phyloP scores from a whole-genome alignment of 2,113 vertebrate species.

The Phrynosoma blainvillii region DNA sequence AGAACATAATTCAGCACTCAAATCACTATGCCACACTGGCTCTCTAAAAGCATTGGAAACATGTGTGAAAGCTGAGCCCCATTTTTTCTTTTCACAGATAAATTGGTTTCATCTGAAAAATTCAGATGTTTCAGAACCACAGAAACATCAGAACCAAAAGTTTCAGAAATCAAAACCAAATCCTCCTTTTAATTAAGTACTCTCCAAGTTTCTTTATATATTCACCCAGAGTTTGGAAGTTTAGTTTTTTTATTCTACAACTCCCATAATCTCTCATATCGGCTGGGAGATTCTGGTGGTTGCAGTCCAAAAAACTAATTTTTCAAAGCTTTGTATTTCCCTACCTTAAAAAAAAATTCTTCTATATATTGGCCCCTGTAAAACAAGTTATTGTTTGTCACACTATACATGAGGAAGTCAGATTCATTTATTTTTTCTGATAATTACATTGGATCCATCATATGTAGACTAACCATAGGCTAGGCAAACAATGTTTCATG shows the following conservation, averaged over 20 bases:
- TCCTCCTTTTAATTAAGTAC: not conserved
- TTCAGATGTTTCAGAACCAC: conserved; percentile 52
- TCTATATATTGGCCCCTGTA: not conserved
- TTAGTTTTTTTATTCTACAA: no score
- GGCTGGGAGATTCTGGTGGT: no score
- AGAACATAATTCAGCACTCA: no score
- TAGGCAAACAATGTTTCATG: not conserved
- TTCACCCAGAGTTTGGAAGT: not conserved
- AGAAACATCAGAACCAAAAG: not conserved
- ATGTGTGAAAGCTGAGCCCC: conserved; percentile 58
- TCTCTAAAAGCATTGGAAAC: conserved; percentile 54
- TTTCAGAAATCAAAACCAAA: not conserved
- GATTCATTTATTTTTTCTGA: not conserved
- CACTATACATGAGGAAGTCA: not conserved
- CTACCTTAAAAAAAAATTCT: not conserved
- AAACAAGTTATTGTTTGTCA: not conserved
- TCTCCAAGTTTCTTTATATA: not conserved
- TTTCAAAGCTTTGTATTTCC: no score
- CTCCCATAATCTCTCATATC: no score
- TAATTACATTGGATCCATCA: conserved; percentile 7
- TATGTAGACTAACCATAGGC: not conserved
- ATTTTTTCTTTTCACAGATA: conserved; percentile 27
- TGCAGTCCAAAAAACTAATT: no score
- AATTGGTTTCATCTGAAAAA: conserved; percentile 52
- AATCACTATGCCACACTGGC: no score